A percentile compares a stretch with the other conserved stretches of the same genome.
Conservation (phyloP, 2,113 vertebrate genomes). For the Centropus unirufus region DNA sequence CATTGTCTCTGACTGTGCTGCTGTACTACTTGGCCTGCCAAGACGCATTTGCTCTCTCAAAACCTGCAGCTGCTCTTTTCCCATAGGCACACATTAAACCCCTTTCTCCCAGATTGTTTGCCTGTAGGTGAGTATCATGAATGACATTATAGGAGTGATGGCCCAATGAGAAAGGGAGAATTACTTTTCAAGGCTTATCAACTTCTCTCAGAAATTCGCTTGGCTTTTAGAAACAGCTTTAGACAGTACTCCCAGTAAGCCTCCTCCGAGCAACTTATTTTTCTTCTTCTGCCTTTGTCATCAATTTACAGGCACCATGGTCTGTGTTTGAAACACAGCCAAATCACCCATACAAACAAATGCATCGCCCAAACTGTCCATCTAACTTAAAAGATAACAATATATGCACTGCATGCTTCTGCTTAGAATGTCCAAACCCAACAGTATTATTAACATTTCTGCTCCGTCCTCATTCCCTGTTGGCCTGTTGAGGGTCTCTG, state of each 20-base stretch:
- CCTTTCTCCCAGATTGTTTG: not conserved
- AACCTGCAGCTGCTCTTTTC: not conserved
- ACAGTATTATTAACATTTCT: not conserved
- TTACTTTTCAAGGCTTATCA: conserved; percentile 22
- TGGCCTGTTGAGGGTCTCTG: not conserved
- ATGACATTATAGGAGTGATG: not conserved
- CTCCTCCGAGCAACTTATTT: not conserved
- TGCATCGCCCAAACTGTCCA: not conserved
- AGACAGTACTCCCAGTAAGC: not conserved
- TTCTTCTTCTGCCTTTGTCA: not conserved
- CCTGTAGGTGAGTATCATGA: not conserved
- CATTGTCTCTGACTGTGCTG: not conserved
- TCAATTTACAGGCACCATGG: not conserved
- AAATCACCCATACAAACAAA: not conserved
- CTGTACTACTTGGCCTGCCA: not conserved
- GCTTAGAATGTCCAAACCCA: not conserved
- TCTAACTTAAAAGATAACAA: not conserved
- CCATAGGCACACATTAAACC: not conserved
- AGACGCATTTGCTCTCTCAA: not conserved
- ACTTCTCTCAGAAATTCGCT: conserved; percentile 21
- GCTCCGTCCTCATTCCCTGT: not conserved
- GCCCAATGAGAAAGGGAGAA: not conserved
- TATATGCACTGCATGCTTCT: not conserved
- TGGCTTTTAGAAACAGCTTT: conserved; percentile 8
- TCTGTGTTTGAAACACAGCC: not conserved